Evolutionary conservation across 2,113 vertebrate genomes (phyloP), one percentile per base, ranked within the genome.

Genomic region (Scalopus aquaticus): DNA sequence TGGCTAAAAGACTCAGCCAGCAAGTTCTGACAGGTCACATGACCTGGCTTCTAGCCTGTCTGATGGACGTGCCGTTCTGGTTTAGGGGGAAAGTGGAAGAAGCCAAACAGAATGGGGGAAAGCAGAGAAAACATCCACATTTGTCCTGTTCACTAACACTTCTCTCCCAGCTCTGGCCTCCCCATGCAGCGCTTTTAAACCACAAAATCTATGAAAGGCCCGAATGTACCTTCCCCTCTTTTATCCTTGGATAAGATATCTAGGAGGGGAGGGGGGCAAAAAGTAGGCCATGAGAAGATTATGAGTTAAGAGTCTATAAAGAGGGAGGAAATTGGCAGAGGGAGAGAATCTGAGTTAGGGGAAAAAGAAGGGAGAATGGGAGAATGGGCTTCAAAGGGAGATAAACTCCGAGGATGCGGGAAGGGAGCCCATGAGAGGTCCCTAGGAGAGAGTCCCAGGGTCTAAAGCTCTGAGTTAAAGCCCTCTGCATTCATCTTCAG

Each of bases 241-340:
- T 96, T 74, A 96, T 95, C 93, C 90, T 92, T 93, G 95, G 93
- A 88, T 96, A 92, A 97, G 94, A 94, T 82, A 96, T 92, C 91
- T 90, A 83, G 79, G 39, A 91, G 77, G 17, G 10, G 16, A 22
- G 54, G 54, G 54, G 49, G 12, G 11, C 2, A 32, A 56, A 90
- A 94, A 91, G 80, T 92, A 97, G 96, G 93, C 76, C 93, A 93
- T 17, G 87, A 96, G 95, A 91, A 97, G 96, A 97, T 96, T 97
- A 93, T 42, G 84, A 94, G 84, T 95, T 96, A 60, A 95, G 83
- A 95, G 76, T 84, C 56, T 90, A 26, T 69, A 93, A 94, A 91
- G 74, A 96, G 58, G 70, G 28, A 96, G 70, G 89, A 91, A 93
- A 94, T 60, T 85, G 93, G 84, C 81, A 74, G 77, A 90, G 44